Conservation (phyloP, 1,140 invertebrate genomes). For the Drosophila grimshawi region DNA sequence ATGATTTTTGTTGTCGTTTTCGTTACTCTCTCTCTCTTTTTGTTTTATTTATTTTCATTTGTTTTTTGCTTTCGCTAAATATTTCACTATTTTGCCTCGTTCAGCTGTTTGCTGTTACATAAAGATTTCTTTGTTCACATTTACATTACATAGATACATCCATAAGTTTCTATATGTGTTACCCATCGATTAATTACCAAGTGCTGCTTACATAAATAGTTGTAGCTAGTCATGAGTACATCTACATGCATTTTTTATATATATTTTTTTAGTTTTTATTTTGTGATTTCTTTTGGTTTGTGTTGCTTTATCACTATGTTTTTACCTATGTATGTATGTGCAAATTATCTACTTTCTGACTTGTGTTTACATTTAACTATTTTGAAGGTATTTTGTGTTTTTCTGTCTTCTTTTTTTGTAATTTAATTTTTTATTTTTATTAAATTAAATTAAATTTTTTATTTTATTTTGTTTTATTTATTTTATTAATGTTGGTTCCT, state of each 20-base stretch:
- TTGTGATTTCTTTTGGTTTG: conserved; percentile 23
- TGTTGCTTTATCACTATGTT: conserved; percentile 55
- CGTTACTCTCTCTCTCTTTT: conserved; percentile 16
- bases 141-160: conserved; percentile 59
- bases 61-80: conserved; percentile 61
- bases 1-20: neutral
- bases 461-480: neutral
- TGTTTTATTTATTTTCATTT: conserved; percentile 1
- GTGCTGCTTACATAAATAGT: conserved; percentile 47
- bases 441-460: neutral
- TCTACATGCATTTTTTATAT: conserved; percentile 37
- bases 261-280: conserved; percentile 5
- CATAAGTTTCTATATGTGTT: conserved; percentile 45
- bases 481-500: conserved; percentile 61
- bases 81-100: conserved; percentile 63
- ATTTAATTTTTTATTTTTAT: conserved; percentile 10
- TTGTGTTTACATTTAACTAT: conserved; percentile 54
- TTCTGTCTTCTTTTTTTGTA: conserved; percentile 1
- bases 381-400: conserved; percentile 43
- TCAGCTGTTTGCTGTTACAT: conserved; percentile 28
- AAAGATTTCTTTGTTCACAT: conserved; percentile 44
- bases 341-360: conserved; percentile 66
- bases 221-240: conserved; percentile 51
- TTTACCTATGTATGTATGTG: conserved; percentile 43
- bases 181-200: conserved; percentile 30